Evolutionary conservation across 2,113 vertebrate genomes (phyloP), one percentile per base, ranked within the genome.

Genomic region (Podiceps cristatus): DNA sequence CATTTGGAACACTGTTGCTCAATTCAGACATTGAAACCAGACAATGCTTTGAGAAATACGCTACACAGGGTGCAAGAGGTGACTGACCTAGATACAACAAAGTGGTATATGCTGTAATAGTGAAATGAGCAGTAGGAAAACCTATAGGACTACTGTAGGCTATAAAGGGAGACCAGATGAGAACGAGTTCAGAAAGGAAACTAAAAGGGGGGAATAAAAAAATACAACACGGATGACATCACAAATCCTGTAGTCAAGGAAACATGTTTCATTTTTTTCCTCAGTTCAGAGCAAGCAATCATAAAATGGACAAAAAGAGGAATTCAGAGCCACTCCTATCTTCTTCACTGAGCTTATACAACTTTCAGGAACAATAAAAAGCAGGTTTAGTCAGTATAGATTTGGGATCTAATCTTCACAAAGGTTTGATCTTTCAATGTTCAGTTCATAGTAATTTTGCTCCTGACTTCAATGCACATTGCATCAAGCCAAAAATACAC

Each of bases 241-340:
- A 92, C 74, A 96, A 92, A 33, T 95, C 69, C 45, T 4, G 84
- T 93, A 96, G 95, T 96, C 96, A 97, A 96, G 94, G 87, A 94
- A 92, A 97, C 95, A 73, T 15, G 53, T 78, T 81, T 97, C 78
- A 68, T 81, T 92, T 90, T 52, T 90, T 90, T 60, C 33, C 64
- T 81, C 71, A 22, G 86, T 90, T 96, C 84, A 95, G 79, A 94
- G 58, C 78, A 96, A 93, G 94, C 93, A 94, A 96, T 95, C 94
- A 95, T 84, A 91, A 96, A 96, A 94, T 82, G 80, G 92, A 93
- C 89, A 95, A 90, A 94, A 95, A 91, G 72, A 90, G 37, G 73
- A 94, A 93, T 95, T 96, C 95, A 96, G 88, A 85, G 50, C 23
- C 60, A 77, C 78, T 94, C 73, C 71, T 81, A 63, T 91, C 73